Base-by-base conservation (phyloP, 1,140 invertebrate genomes). In the Meloidogyne exigua region DNA sequence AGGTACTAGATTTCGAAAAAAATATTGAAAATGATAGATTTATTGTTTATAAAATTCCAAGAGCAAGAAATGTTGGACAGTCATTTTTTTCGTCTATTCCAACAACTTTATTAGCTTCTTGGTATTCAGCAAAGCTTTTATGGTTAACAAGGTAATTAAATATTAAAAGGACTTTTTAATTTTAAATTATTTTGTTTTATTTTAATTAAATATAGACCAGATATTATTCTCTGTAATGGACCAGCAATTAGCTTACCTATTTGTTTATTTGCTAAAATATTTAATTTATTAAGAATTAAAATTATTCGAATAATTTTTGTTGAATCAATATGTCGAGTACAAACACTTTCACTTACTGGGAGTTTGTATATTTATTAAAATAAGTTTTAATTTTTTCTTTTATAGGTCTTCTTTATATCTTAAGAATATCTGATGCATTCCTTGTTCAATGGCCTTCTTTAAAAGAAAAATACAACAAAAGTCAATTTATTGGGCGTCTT, bases 191-290 rank as follows among this genome's bases (percentile, higher is more conserved):
- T 32, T 32, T 32, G 2, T 32, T n/a, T 67, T 11, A 0, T 68
- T 26, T 25, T 62, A 15, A 28, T 28, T 32, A 57, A 44, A 66
- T 26, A 32, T 32, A 32, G 81, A 11, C 78, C 83, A n/a, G 78
- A 85, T 75, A 23, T 85, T 75, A 89, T 95, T 75, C 87, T 96
- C 1, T 94, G 93, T 85, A 98, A 98, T 90, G 96, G 96, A 0
- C 96, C 95, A 70, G 95, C 95, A 28, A 96, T 94, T 7, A 96
- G 95, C 88, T 90, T 98, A 77, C 95, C 94, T 39, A 88, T 95
- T 57, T 94, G 93, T 89, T 77, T 93, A 13, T 90, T 92, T 68
- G 91, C 91, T 21, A 92, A 90, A 15, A 64, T 83, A 18, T 79
- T 88, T 63, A 84, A 92, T 89, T 87, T 91, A 32, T 85, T 93